phyloP scores from a whole-genome alignment of 2,888 invertebrate species.

The Drosophila multiciliata region DNA sequence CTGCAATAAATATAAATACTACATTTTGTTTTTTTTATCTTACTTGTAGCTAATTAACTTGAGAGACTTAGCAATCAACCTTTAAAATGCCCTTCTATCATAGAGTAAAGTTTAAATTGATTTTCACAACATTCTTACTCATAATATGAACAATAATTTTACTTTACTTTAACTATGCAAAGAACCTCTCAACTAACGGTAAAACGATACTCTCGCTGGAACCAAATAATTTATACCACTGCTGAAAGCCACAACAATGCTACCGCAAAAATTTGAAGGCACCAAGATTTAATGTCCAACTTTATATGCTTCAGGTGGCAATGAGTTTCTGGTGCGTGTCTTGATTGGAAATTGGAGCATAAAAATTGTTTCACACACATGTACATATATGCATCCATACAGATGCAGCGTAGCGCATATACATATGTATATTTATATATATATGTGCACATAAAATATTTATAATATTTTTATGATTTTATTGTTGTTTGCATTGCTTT shows the following conservation, averaged over 20 bases:
- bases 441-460: conserved; percentile 33
- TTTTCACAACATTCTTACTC: not conserved
- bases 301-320: conserved; percentile 77
- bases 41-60: not conserved
- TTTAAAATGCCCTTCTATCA: not conserved
- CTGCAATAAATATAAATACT: not conserved
- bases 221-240: not conserved
- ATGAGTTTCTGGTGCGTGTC: conserved; percentile 80
- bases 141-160: not conserved
- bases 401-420: conserved; percentile 37
- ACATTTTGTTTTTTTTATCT: not conserved
- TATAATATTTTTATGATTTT: conserved; percentile 57
- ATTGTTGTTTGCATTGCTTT: conserved; percentile 51
- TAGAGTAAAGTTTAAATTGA: not conserved
- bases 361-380: conserved; percentile 68
- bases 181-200: not conserved
- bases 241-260: conserved; percentile 16
- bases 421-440: not conserved
- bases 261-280: conserved; percentile 24
- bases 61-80: not conserved
- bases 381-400: conserved; percentile 17
- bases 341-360: conserved; percentile 79
- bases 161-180: not conserved
- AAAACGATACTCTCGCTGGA: conserved; percentile 8
- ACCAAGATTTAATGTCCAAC: conserved; percentile 33